Evolutionary conservation across 2,113 vertebrate genomes (phyloP), one percentile per base, ranked within the genome.

Genomic region (Laticauda laticaudata): DNA sequence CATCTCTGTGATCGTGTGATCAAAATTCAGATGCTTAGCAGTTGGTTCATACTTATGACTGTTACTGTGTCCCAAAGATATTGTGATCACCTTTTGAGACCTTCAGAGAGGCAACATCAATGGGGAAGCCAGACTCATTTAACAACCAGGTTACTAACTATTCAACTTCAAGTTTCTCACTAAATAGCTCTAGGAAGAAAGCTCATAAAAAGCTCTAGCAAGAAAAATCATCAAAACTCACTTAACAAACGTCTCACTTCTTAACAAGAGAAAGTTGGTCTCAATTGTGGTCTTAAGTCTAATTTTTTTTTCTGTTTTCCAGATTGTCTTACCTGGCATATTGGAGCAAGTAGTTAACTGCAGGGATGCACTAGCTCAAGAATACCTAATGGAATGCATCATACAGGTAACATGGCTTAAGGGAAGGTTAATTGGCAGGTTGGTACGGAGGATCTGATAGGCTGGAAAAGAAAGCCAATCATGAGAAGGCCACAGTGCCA

Each of bases 361-460:
- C 93, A 98, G 99, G 97, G 99, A 99, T 97, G 98, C 99, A 5
- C 95, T 99, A 97, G 99, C 99, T 94, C 99, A 99, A 97, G 99
- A 99, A 95, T 99, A 99, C 97, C 98, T 99, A 89, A 99, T 99
- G 99, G 99, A 99, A 95, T 99, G 99, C 96, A 99, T 99, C 94
- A 99, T 99, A 97, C 99, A 99, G 99, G 99, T 99, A 61, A 97
- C 95, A 94, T 59, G 39, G 56, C 91, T 81, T 43, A 89, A 53
- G 24, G 61, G 14, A 12, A 15, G 75, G 9, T 12, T 7, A 8
- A 51, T 45, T 18, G 56, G 23, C 55, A 57, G 75, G 18, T 43
- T 43, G 34, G 75, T 81, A 43, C 7, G 18, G 18, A 21, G 75
- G 34, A 81, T 81, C 34, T 9, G 34, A 43, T 43, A 43, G 18